A percentile compares a stretch with the other conserved stretches of the same genome.
phyloP scores from a whole-genome alignment of 2,888 invertebrate genomes.

The Drosophila tripunctata region DNA sequence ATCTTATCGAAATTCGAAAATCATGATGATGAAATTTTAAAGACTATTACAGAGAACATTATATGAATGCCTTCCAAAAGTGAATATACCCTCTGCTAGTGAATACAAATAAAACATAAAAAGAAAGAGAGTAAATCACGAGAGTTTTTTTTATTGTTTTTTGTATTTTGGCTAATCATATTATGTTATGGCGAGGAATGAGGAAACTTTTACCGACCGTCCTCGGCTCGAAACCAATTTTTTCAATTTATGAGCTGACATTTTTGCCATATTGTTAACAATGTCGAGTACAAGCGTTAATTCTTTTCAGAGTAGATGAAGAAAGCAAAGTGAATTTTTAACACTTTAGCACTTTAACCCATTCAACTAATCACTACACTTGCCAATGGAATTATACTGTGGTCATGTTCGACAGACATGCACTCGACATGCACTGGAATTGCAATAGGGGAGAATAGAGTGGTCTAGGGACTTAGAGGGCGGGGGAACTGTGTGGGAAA shows the following conservation, averaged over 20 bases:
- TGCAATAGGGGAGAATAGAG: no score
- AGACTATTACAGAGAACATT: neutral
- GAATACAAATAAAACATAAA: neutral
- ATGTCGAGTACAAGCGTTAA: constrained; percentile 21
- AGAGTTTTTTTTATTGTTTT: constrained; percentile 25
- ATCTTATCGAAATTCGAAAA: no score
- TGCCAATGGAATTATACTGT: constrained; percentile 49
- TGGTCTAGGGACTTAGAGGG: no score
- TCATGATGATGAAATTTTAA: no score
- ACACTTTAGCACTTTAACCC: neutral
- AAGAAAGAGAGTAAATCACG: constrained; percentile 32
- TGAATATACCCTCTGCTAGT: neutral
- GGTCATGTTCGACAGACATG: constrained; percentile 43
- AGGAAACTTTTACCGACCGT: constrained; percentile 26
- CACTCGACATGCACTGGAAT: constrained; percentile 29
- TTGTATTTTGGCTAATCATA: constrained; percentile 9
- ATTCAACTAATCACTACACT: constrained; percentile 12
- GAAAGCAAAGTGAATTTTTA: neutral
- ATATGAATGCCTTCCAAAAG: neutral
- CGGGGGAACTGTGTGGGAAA: no score
- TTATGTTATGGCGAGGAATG: constrained; percentile 18
- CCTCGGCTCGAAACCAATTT: constrained; percentile 15
- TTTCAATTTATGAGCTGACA: constrained; percentile 3
- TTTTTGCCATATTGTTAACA: constrained; percentile 13
- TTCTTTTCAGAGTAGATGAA: neutral